Base-by-base conservation (phyloP, 2,888 invertebrate genomes). In the Acleris cristana region DNA sequence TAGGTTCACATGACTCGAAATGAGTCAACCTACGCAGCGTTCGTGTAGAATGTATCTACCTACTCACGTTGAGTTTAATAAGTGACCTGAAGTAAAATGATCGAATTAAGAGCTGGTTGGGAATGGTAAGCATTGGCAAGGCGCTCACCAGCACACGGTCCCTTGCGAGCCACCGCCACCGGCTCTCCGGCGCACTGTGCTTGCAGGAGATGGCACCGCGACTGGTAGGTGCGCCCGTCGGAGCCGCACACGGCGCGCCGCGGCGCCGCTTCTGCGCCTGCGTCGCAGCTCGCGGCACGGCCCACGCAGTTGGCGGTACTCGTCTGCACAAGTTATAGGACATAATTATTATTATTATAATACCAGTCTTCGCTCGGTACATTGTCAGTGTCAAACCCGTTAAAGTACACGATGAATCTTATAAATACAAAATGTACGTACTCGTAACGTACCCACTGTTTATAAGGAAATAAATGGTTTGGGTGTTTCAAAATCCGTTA, bases 221-320 rank as follows among this genome's bases (percentile, higher is more conserved):
- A 96, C 53, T 95, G 94, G 90, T 98, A 98, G 30, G 97, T 97
- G 72, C 95, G 93, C 18, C 96, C 96, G 83, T 98, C 97, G 30
- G 96, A 95, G 53, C 96, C 97, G 83, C 97, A 97, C 53, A 97
- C 95, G 0, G 95, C 94, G 49, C 93, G 86, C 64, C 88, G 86
- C 56, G 85, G 71, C 7, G 80, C 81, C 0, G 76, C 70, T 65
- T 79, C 86, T n/a, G 81, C 74, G 69, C 91, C 90, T n/a, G 81
- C 74, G 69, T 91, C 90, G 77, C 94, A 94, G 18, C 90, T 81
- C 18, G 87, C 76, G 55, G 89, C 83, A 23, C 88, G 88, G 5
- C 81, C 76, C 58, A 79, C 76, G 73, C 93, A 93, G 3, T 81
- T 72, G 26, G 81, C 82, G 49, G 73, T 72, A 70, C 72, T 83